phyloP scores from a whole-genome alignment of 2,888 invertebrate genomes.

The Piscicola geometra region DNA sequence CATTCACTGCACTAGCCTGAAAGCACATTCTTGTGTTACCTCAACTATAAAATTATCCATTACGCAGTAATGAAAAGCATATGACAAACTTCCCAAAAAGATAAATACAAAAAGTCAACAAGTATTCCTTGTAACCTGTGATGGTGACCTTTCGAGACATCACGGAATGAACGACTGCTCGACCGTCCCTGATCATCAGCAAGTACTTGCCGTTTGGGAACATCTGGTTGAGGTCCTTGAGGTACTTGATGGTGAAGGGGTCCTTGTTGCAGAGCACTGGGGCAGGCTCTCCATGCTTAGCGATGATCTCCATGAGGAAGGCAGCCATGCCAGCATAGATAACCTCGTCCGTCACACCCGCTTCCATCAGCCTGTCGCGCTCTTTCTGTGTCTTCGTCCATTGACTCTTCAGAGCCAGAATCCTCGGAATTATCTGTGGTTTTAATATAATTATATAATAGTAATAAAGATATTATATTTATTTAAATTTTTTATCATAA shows the following conservation, averaged over 20 bases:
- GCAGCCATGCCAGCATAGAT: constrained; percentile 92
- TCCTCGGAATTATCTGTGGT: constrained; percentile 85
- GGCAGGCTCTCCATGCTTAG: constrained; percentile 78
- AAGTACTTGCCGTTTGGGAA: constrained; percentile 97
- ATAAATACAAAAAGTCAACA: no score
- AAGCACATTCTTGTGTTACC: background rate
- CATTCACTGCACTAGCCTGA: constrained; percentile 57
- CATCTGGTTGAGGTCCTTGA: constrained; percentile 83
- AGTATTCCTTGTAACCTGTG: no score
- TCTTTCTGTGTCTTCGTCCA: constrained; percentile 76
- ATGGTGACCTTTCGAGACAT: constrained; percentile 85
- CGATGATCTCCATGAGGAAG: constrained; percentile 81
- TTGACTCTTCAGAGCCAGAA: constrained; percentile 88
- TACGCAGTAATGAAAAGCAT: no score
- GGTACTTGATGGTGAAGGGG: constrained; percentile 94
- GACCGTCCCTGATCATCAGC: constrained; percentile 95
- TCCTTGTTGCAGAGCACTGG: constrained; percentile 96
- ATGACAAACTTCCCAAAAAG: no score
- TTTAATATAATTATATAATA: background rate
- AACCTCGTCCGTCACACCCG: constrained; percentile 74
- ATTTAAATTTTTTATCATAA: background rate
- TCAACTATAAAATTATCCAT: no score
- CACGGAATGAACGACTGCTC: constrained; percentile 97
- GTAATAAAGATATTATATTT: background rate
- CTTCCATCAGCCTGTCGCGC: constrained; percentile 48